Evolutionary conservation across 2,113 vertebrate genomes (phyloP).

Genomic region (Heliornis fulica): DNA sequence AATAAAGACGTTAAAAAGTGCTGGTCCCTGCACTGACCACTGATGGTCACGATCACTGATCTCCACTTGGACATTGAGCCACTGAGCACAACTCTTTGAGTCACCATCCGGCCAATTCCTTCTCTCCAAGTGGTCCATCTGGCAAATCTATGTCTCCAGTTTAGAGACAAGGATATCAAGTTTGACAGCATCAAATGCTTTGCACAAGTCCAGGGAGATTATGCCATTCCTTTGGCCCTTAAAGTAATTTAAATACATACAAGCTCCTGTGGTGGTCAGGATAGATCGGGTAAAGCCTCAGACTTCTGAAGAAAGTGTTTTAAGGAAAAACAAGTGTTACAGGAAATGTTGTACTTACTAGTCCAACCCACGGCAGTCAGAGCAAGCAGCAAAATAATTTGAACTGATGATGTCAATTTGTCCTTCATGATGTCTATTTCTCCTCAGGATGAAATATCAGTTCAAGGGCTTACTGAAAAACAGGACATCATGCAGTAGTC

Average conservation of each 20-base stretch:
- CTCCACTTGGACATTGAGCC: too few species aligned
- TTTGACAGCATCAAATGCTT: too few species aligned
- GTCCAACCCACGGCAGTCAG: constrained; percentile 18
- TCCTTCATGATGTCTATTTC: constrained; percentile 55
- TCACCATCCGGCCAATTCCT: too few species aligned
- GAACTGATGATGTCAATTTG: not conserved
- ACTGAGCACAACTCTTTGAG: too few species aligned
- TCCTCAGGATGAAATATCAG: not conserved
- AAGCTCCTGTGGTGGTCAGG: not conserved
- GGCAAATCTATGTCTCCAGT: too few species aligned
- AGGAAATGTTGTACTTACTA: constrained; percentile 57
- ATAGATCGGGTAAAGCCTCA: not conserved
- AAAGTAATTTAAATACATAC: not conserved
- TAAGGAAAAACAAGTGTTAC: not conserved
- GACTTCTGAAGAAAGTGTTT: not conserved
- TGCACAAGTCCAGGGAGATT: too few species aligned
- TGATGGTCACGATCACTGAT: too few species aligned
- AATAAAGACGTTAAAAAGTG: too few species aligned
- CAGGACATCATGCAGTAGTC: not conserved
- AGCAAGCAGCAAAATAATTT: constrained; percentile 56
- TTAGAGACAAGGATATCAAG: too few species aligned
- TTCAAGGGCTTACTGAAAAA: constrained; percentile 71
- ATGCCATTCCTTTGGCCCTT: too few species aligned
- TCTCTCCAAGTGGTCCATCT: too few species aligned
- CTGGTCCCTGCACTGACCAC: too few species aligned